Conservation (phyloP, 1,140 invertebrate genomes). For the Amyelois transitella region DNA sequence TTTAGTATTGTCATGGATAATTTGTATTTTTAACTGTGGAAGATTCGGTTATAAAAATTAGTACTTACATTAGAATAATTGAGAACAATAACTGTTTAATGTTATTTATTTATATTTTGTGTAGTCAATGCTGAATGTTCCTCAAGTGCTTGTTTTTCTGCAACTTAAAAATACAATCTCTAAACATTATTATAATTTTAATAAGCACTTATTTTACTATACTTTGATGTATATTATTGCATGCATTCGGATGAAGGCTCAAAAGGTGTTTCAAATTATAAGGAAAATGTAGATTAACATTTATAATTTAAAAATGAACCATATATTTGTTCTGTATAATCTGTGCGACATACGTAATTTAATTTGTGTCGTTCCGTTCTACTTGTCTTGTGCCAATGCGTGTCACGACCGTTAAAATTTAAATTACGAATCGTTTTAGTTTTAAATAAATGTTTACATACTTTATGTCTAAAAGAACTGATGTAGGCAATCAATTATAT, state of each 20-base stretch:
- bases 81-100: background rate
- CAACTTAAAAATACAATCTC: background rate
- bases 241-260: background rate
- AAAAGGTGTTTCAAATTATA: background rate
- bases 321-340: background rate
- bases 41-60: background rate
- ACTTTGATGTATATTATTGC: background rate
- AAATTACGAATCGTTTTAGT: background rate
- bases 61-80: background rate
- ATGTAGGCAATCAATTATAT: slow-evolving; percentile 33
- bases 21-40: background rate
- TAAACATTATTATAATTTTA: background rate
- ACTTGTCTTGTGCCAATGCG: slow-evolving; percentile 23
- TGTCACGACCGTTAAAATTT: slow-evolving; percentile 18
- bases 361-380: slow-evolving; percentile 17
- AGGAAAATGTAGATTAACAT: background rate
- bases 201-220: background rate
- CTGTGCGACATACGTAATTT: slow-evolving; percentile 9
- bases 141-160: background rate
- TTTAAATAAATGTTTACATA: slow-evolving; percentile 6
- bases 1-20: background rate
- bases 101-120: background rate
- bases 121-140: background rate
- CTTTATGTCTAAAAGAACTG: slow-evolving; percentile 28
- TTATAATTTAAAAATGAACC: background rate